Percentiles rank a stretch among this genome's conserved stretches.
phyloP scores from a whole-genome alignment of 2,888 invertebrate species.

The Caenorhabditis sulstoni region DNA sequence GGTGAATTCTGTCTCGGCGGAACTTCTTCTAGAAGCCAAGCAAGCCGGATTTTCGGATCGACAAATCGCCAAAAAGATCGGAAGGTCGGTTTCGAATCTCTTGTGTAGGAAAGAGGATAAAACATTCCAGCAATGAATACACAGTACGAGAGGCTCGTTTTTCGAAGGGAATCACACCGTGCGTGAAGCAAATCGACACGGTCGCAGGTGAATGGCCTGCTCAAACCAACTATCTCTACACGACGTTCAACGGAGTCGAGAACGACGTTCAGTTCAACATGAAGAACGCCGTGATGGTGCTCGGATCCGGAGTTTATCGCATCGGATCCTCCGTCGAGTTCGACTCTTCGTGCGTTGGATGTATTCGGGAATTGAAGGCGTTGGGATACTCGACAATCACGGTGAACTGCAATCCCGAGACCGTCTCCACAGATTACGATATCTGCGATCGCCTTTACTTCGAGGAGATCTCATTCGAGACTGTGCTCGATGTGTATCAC shows the following conservation, averaged over 20 bases:
- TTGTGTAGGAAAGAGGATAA: too few relatives aligned
- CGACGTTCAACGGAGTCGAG: constrained; percentile 92
- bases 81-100: constrained; percentile 67
- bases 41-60: constrained; percentile 96
- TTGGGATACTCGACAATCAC: constrained; percentile 89
- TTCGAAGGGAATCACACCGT: constrained; percentile 86
- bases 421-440: constrained; percentile 98
- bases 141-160: constrained; percentile 79
- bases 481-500: constrained; percentile 85
- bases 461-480: constrained; percentile 91
- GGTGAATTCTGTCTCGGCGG: constrained; percentile 60
- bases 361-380: constrained; percentile 88
- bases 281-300: constrained; percentile 80
- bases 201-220: constrained; percentile 99
- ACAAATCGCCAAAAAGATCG: constrained; percentile 88
- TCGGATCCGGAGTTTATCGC: constrained; percentile 92
- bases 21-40: constrained; percentile 88
- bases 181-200: constrained; percentile 97
- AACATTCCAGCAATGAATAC: constrained; percentile 81
- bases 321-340: constrained; percentile 98
- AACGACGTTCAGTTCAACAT: constrained; percentile 85
- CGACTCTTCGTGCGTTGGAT: constrained; percentile 99
- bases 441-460: constrained; percentile 99
- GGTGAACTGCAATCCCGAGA: constrained; percentile 99
- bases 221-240: constrained; percentile 96